Percentiles rank a stretch among this genome's conserved stretches.
Evolutionary conservation across 2,113 vertebrate genomes (phyloP).

Genomic region (Corythornis cristatus): DNA sequence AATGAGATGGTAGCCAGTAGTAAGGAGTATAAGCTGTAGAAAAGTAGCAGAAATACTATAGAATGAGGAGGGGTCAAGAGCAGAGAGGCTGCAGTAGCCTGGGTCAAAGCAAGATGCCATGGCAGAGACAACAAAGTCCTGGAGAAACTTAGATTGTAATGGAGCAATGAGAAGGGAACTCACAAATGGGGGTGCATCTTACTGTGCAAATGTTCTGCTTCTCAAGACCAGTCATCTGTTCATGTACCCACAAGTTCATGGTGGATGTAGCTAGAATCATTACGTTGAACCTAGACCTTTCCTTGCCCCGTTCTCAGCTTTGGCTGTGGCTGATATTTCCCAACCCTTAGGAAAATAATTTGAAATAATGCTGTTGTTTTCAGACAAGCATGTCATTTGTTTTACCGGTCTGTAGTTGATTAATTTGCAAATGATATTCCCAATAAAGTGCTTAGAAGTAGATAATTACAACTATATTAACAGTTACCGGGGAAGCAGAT

Average conservation of each 20-base stretch:
- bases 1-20: neutral
- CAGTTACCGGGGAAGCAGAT: slow-evolving; percentile 96
- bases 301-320: neutral
- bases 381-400: slow-evolving; percentile 82
- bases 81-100: neutral
- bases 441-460: slow-evolving; percentile 98
- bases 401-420: slow-evolving; percentile 90
- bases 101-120: neutral
- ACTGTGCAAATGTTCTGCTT: neutral
- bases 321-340: slow-evolving; percentile 37
- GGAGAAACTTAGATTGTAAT: neutral
- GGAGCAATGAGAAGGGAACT: neutral
- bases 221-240: neutral
- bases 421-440: slow-evolving; percentile 96
- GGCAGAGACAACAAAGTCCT: neutral
- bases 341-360: slow-evolving; percentile 73
- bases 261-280: neutral
- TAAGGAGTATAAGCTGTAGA: neutral
- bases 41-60: neutral
- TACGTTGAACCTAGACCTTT: neutral
- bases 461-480: slow-evolving; percentile 99
- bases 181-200: neutral
- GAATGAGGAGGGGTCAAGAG: neutral
- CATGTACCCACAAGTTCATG: neutral
- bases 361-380: slow-evolving; percentile 80